Evolutionary conservation across 2,797 vertebrate genomes (phyloP).

Genomic region (Urophycis tenuis): DNA sequence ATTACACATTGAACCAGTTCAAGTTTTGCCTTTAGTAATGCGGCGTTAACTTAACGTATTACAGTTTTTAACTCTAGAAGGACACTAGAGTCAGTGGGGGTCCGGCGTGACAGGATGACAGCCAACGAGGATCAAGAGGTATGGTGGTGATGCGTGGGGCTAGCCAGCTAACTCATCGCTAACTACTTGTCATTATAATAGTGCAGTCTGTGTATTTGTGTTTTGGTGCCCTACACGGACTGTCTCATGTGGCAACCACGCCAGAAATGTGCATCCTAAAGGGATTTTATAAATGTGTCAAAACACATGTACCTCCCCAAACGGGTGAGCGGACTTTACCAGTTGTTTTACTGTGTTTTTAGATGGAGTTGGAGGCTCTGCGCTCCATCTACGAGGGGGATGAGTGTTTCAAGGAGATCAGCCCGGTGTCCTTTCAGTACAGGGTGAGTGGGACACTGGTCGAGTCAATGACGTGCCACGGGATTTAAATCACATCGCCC

Average conservation of each 20-base stretch:
- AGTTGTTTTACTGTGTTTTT: not conserved
- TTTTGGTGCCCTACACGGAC: no score
- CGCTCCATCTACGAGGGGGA: slow-evolving; percentile 97
- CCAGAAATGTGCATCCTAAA: no score
- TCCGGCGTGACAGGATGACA: slow-evolving; percentile 67
- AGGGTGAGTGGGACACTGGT: slow-evolving; percentile 72
- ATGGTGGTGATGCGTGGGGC: slow-evolving; percentile 18
- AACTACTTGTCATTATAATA: not conserved
- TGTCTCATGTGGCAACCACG: no score
- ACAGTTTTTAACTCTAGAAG: not conserved
- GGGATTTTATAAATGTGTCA: no score
- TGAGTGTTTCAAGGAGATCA: slow-evolving; percentile 87
- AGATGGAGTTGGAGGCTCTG: slow-evolving; percentile 97
- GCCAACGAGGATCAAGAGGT: slow-evolving; percentile 97
- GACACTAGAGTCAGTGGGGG: not conserved
- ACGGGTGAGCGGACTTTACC: not conserved
- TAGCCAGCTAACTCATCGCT: slow-evolving; percentile 20
- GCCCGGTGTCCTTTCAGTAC: slow-evolving; percentile 87
- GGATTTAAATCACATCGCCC: not conserved
- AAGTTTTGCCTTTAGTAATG: slow-evolving; percentile 22
- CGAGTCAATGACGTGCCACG: not conserved
- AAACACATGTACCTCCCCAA: no score
- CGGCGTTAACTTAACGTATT: slow-evolving; percentile 17
- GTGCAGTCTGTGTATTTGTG: not conserved
- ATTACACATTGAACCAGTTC: not conserved